These are phyloP conservation scores for Vanessa atalanta DNA, from an alignment of 1,140 invertebrate genomes.

Conservation along the genomic window DNA sequence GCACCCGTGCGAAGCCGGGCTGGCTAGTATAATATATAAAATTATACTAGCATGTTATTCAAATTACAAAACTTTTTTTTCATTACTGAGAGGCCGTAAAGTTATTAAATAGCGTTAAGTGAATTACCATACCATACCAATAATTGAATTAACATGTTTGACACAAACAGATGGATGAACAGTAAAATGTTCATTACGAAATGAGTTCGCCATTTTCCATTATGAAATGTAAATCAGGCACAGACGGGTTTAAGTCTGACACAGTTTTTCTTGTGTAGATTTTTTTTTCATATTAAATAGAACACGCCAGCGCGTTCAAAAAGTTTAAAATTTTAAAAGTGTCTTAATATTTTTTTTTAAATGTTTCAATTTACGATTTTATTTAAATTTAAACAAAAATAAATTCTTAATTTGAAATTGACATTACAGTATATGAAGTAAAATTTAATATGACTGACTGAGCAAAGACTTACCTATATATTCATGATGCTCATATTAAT, in stretches of 20 bases:
- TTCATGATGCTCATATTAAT: too few relatives aligned
- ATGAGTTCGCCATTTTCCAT: slow-evolving; percentile 6
- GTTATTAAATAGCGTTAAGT: slow-evolving; percentile 1
- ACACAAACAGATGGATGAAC: slow-evolving; percentile 6
- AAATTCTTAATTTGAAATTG: too few relatives aligned
- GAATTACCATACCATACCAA: slow-evolving; percentile 1
- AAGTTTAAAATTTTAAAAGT: too few relatives aligned
- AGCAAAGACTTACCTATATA: too few relatives aligned
- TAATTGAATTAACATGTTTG: slow-evolving; percentile 6
- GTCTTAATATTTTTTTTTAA: too few relatives aligned
- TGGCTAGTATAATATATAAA: too few relatives aligned
- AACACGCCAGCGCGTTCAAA: background rate
- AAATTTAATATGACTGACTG: too few relatives aligned
- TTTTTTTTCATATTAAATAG: background rate
- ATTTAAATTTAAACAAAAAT: too few relatives aligned
- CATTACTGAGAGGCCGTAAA: background rate
- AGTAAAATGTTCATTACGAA: slow-evolving; percentile 9
- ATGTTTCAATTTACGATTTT: too few relatives aligned
- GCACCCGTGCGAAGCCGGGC: too few relatives aligned
- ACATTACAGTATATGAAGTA: too few relatives aligned
- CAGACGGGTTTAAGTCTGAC: slow-evolving; percentile 1
- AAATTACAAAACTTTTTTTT: background rate
- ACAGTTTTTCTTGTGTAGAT: background rate
- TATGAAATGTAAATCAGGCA: slow-evolving; percentile 7
- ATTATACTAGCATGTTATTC: background rate